These are phyloP conservation scores for Agonopterix alstromeriana DNA, from an alignment of 2,888 invertebrate species.

Conservation along the genomic window DNA sequence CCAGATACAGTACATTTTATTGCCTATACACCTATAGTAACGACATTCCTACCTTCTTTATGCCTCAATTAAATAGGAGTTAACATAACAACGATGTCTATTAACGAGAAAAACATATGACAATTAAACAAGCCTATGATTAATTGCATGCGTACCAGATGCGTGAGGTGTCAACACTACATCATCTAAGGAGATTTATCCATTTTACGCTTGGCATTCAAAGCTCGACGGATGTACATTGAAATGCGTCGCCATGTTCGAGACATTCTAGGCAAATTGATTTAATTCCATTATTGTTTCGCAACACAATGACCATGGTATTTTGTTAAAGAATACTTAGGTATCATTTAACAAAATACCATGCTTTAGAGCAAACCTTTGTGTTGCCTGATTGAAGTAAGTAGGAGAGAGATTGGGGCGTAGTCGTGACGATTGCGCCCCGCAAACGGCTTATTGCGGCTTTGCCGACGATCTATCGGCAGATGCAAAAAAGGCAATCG, in stretches of 20 bases:
- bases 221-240: constrained; percentile 26
- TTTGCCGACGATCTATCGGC: constrained; percentile 2
- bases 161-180: background rate
- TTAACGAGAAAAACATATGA: background rate
- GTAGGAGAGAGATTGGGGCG: constrained; percentile 13
- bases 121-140: constrained; percentile 1
- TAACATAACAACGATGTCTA: no score
- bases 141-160: background rate
- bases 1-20: no score
- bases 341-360: no score
- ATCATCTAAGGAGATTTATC: constrained; percentile 9
- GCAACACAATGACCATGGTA: constrained; percentile 21
- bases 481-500: constrained; percentile 1
- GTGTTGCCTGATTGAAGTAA: constrained; percentile 10
- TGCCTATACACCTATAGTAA: no score
- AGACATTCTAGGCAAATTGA: constrained; percentile 25
- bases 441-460: constrained; percentile 10
- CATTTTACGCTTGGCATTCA: constrained; percentile 27
- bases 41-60: no score
- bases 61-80: no score
- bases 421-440: constrained; percentile 28
- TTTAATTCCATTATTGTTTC: constrained; percentile 19
- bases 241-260: constrained; percentile 20
- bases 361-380: constrained; percentile 16
- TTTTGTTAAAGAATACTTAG: constrained; percentile 20